Evolutionary conservation across 2,888 invertebrate genomes (phyloP).

Genomic region (Protodeltote pygarga): DNA sequence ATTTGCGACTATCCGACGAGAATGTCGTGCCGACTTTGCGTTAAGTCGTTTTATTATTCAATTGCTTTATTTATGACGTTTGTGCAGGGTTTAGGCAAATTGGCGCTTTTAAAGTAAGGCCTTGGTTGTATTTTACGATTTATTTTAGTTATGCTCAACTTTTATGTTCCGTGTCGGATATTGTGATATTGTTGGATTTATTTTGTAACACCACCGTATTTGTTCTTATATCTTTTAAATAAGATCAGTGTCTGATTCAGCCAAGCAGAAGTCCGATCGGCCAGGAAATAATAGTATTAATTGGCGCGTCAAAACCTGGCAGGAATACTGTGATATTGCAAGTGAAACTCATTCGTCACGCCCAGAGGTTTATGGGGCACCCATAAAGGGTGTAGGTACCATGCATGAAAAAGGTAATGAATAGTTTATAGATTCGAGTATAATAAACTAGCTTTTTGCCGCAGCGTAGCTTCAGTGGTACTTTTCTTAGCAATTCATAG

Average conservation of each 20-base stretch:
- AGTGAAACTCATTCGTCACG: too few species aligned
- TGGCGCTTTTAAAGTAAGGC: constrained; percentile 12
- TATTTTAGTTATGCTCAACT: constrained; percentile 7
- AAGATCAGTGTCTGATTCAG: background rate
- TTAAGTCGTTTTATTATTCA: constrained; percentile 38
- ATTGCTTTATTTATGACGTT: constrained; percentile 43
- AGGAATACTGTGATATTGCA: too few species aligned
- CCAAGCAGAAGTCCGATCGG: too few species aligned
- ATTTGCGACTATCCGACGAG: constrained; percentile 29
- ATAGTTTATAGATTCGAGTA: too few species aligned
- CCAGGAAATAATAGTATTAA: too few species aligned
- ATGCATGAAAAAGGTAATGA: too few species aligned
- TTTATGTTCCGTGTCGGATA: constrained; percentile 2
- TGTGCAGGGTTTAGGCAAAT: constrained; percentile 26
- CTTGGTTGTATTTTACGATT: constrained; percentile 20
- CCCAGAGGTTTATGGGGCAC: too few species aligned
- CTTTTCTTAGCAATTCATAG: too few species aligned
- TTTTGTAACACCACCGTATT: constrained; percentile 1
- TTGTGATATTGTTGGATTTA: constrained; percentile 3
- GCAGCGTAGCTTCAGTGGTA: too few species aligned
- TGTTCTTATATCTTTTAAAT: background rate
- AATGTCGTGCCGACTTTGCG: constrained; percentile 29
- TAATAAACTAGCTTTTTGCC: too few species aligned
- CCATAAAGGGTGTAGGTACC: too few species aligned
- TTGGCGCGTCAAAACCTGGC: too few species aligned